phyloP scores from a whole-genome alignment of 2,113 vertebrate species.

The Triplophysa rosa region DNA sequence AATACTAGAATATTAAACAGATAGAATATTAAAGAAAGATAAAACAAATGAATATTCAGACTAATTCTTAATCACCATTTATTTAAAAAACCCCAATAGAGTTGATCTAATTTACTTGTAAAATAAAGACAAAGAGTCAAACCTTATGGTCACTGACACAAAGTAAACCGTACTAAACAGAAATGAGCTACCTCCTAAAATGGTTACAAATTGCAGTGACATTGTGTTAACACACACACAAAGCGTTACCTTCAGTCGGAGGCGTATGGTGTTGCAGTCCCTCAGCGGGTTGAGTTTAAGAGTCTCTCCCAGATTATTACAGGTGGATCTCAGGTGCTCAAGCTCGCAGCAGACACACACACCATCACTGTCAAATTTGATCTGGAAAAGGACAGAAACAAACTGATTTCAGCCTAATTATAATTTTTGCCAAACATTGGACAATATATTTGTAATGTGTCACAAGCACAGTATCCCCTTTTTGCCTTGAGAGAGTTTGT shows the following conservation, averaged over 20 bases:
- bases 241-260: slow-evolving; percentile 86
- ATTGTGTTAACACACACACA: slow-evolving; percentile 1
- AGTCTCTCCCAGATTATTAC: slow-evolving; percentile 93
- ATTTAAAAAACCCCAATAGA: background rate
- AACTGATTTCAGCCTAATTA: background rate
- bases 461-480: too few relatives aligned
- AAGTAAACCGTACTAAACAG: too few relatives aligned
- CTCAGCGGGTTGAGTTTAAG: slow-evolving; percentile 93
- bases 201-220: too few relatives aligned
- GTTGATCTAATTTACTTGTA: background rate
- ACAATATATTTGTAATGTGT: background rate
- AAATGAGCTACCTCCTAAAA: too few relatives aligned
- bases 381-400: slow-evolving; percentile 64
- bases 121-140: background rate
- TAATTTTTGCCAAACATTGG: background rate
- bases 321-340: slow-evolving; percentile 89
- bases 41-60: background rate
- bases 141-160: too few relatives aligned
- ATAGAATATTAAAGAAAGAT: background rate
- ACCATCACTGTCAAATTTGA: slow-evolving; percentile 91
- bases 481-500: too few relatives aligned
- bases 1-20: background rate
- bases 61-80: background rate
- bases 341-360: slow-evolving; percentile 97
- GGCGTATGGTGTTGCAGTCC: slow-evolving; percentile 89